Conservation (phyloP, 2,888 invertebrate species). For the Palloptera scutellata region DNA sequence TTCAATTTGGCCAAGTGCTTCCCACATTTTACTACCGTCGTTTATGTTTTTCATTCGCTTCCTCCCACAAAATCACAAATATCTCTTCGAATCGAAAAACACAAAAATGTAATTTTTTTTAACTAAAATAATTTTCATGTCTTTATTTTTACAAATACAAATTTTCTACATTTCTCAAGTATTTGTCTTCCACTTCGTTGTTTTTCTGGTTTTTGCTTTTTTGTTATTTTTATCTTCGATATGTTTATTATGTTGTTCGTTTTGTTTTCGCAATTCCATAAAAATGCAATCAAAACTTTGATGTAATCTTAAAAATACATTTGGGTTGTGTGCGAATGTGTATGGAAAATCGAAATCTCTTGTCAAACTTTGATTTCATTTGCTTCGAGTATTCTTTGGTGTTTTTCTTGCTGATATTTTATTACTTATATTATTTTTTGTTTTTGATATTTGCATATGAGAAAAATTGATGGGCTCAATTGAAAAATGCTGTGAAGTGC, state of each 20-base stretch:
- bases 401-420: too few species aligned
- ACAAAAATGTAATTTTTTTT: not conserved
- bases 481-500: too few species aligned
- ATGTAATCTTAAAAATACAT: constrained; percentile 3
- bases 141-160: not conserved
- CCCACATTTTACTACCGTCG: too few species aligned
- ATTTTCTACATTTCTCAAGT: not conserved
- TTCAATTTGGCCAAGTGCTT: not conserved
- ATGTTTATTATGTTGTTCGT: constrained; percentile 2
- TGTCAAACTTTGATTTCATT: constrained; percentile 25
- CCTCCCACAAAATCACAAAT: too few species aligned
- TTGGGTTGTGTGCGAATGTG: not conserved
- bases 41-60: too few species aligned
- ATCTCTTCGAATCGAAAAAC: too few species aligned
- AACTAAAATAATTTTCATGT: constrained; percentile 24
- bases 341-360: constrained; percentile 19
- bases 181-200: not conserved
- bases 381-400: not conserved
- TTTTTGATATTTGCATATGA: too few species aligned
- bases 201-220: not conserved
- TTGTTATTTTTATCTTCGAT: not conserved
- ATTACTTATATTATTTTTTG: too few species aligned
- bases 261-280: not conserved
- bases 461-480: too few species aligned
- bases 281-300: constrained; percentile 24